Evolutionary conservation across 2,888 invertebrate species (phyloP).

Genomic region (Drosophila borborema): DNA sequence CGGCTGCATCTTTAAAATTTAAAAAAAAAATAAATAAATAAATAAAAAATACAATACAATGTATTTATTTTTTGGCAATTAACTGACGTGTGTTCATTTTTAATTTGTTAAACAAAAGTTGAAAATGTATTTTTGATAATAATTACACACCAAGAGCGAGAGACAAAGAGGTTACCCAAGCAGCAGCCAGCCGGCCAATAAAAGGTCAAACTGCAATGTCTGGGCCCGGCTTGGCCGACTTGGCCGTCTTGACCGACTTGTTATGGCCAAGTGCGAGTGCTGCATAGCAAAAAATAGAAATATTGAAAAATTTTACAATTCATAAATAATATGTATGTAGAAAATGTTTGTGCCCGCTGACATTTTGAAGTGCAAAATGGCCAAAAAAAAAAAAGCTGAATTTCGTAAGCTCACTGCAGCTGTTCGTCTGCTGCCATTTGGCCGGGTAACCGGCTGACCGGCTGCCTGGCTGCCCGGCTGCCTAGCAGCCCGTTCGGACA

Average conservation of each 20-base stretch:
- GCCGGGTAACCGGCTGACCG: not conserved
- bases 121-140: conserved; percentile 72
- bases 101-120: conserved; percentile 71
- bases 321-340: conserved; percentile 76
- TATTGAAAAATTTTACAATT: conserved; percentile 62
- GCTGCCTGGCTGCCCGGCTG: conserved; percentile 9
- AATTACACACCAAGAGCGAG: conserved; percentile 59
- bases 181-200: conserved; percentile 47
- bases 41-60: not conserved
- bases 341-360: conserved; percentile 69
- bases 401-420: conserved; percentile 70
- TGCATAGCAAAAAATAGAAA: conserved; percentile 22
- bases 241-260: conserved; percentile 75
- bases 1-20: conserved; percentile 29
- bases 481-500: conserved; percentile 7
- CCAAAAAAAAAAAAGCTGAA: conserved; percentile 32
- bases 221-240: conserved; percentile 47
- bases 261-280: conserved; percentile 78
- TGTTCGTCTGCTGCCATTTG: conserved; percentile 26
- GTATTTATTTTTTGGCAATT: conserved; percentile 46
- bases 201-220: conserved; percentile 77
- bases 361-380: conserved; percentile 76
- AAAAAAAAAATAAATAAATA: not conserved
- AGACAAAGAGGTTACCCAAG: conserved; percentile 44
- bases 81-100: conserved; percentile 61